A percentile compares a stretch with the other conserved stretches of the same genome.
These are phyloP conservation scores for Murina feae DNA, from an alignment of 2,113 vertebrate species.

Conservation along the genomic window DNA sequence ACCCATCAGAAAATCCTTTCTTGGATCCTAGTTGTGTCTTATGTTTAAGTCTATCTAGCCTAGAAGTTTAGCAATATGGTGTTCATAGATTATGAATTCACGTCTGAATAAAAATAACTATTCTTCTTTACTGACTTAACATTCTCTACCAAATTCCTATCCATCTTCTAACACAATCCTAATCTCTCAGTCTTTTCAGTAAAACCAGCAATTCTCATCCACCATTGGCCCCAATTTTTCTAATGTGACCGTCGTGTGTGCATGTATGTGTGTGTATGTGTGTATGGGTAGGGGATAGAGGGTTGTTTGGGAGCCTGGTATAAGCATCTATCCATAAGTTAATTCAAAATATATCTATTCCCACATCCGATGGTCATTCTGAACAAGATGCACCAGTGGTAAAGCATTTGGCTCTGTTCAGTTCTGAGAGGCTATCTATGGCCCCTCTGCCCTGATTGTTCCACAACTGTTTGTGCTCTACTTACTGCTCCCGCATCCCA, in stretches of 20 bases:
- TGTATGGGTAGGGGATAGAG: background rate
- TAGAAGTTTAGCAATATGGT: background rate
- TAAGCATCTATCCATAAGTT: background rate
- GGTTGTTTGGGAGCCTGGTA: background rate
- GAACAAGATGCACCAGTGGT: background rate
- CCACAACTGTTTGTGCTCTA: background rate
- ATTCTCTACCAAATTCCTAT: background rate
- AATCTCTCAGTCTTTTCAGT: background rate
- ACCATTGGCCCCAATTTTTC: background rate
- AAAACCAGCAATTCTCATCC: background rate
- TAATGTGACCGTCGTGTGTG: background rate
- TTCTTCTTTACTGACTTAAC: background rate
- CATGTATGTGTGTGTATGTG: background rate
- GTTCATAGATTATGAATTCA: background rate
- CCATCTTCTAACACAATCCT: background rate
- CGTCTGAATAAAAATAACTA: background rate
- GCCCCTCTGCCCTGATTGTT: background rate
- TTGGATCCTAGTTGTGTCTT: background rate
- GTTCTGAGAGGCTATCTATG: background rate
- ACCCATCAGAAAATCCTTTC: background rate
- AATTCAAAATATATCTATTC: background rate
- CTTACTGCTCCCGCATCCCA: background rate
- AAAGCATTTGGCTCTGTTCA: background rate
- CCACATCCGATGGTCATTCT: background rate
- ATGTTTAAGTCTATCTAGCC: background rate